Evolutionary conservation across 2,113 vertebrate species (phyloP), one percentile per base, ranked within the genome.

Genomic region (Pandion haliaetus): DNA sequence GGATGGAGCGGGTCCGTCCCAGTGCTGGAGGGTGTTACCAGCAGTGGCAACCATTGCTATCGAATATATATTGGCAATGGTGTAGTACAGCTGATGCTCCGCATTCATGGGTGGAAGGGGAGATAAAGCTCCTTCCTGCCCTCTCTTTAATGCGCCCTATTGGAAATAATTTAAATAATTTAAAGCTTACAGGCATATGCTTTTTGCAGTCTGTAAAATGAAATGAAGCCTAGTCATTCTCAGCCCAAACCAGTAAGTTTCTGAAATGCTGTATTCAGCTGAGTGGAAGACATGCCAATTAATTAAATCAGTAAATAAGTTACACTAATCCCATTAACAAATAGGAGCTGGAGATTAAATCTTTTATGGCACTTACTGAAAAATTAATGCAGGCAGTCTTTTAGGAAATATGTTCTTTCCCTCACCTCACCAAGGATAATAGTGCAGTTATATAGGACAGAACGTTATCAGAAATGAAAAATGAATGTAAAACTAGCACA

Each of bases 231-330:
- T 26, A 5, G 28, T 29, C 28, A 32, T 18, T 36, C 50, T 59
- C 86, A 57, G 91, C 91, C 70, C 2, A 63, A 62, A 65, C 49
- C 84, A 32, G 82, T 13, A 14, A 36, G 92, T 90, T 50, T 88
- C 82, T 24, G 76, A 70, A 42, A 6, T 0, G 4, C 80, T 16
- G 45, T 28, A 15, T 38, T 52, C 79, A 44, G 90, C 86, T 7
- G 32, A 59, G 82, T 2, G 32, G 94, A 24, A 96, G 88, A 2
- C 52, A 11, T 0, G 71, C 52, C 74, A 32, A 84, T 96, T 97
- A 96, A 98, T 98, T 95, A 94, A 86, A 95, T 54, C 93, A 44
- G 96, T 94, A 95, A 97, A 97, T 96, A 97, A 97, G 49, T 96
- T 85, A 66, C 40, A 85, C 86, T 97, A 88, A 98, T 97, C 91